phyloP scores from a whole-genome alignment of 2,113 vertebrate species.

The Sceloporus tristichus region DNA sequence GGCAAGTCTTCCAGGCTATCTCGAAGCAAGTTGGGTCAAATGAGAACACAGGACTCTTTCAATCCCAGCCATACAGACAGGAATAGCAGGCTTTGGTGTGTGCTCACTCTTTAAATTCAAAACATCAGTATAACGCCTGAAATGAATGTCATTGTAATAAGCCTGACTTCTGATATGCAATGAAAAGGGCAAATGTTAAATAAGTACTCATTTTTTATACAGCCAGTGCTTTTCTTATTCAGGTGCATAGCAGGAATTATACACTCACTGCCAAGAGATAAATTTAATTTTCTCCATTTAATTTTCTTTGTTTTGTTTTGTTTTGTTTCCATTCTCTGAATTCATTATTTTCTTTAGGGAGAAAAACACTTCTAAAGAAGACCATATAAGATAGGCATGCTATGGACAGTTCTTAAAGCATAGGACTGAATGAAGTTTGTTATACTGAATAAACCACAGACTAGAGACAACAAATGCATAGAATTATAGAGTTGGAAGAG shows the following conservation, averaged over 20 bases:
- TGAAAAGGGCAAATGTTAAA: constrained; percentile 71
- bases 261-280: no score
- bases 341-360: no score
- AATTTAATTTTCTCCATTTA: no score
- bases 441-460: constrained; percentile 60
- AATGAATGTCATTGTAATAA: constrained; percentile 31
- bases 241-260: no score
- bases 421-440: constrained; percentile 59
- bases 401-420: constrained; percentile 67
- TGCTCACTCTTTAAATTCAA: neutral
- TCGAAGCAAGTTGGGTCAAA: constrained; percentile 9
- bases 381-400: constrained; percentile 58
- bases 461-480: no score
- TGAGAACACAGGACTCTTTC: neutral
- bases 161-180: constrained; percentile 61
- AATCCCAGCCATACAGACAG: neutral
- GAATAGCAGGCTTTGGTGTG: neutral
- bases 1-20: constrained; percentile 31
- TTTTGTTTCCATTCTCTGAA: no score
- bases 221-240: constrained; percentile 70
- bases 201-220: constrained; percentile 67
- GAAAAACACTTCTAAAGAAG: constrained; percentile 58
- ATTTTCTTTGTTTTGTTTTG: no score
- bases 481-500: no score
- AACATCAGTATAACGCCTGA: neutral